phyloP scores from a whole-genome alignment of 92 coral and sea anemone species.

The Parazoanthus atlanticus region DNA sequence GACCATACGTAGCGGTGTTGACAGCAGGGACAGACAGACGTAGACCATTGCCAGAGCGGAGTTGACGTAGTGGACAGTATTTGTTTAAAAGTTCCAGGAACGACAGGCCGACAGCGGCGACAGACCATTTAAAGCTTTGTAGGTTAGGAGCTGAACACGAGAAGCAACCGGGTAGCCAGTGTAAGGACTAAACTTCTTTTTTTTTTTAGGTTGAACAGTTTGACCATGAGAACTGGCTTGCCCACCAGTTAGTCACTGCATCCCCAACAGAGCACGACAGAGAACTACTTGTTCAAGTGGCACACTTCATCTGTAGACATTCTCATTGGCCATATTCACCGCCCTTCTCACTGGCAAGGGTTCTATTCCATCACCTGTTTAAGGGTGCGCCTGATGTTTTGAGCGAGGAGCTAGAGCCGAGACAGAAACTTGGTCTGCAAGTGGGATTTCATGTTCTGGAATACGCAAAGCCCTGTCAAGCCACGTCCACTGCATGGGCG shows the following conservation, averaged over 20 bases:
- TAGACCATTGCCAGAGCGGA: no score
- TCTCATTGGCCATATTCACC: constrained; percentile 47
- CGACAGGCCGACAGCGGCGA: no score
- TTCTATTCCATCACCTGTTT: constrained; percentile 67
- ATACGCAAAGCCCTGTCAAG: constrained; percentile 23
- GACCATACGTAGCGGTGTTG: no score
- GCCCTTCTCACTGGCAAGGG: constrained; percentile 61
- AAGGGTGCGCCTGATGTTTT: constrained; percentile 51
- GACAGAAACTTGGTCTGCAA: constrained; percentile 42
- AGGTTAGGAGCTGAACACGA: no score
- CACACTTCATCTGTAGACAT: constrained; percentile 20
- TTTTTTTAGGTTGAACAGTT: constrained; percentile 68
- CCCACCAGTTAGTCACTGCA: constrained; percentile 57
- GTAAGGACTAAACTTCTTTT: neutral
- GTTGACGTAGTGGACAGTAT: no score
- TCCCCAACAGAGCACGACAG: constrained; percentile 51
- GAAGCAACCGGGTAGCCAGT: no score
- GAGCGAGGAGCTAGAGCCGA: constrained; percentile 24
- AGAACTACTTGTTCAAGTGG: constrained; percentile 48
- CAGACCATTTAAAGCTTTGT: no score
- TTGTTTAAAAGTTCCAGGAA: no score
- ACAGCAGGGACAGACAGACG: no score
- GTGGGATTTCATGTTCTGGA: constrained; percentile 50
- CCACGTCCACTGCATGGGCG: constrained; percentile 41
- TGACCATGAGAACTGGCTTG: constrained; percentile 75